Percentiles rank a stretch among this genome's conserved stretches.
Evolutionary conservation across 2,113 vertebrate species (phyloP).

Genomic region (Boulengeromyrus knoepffleri): DNA sequence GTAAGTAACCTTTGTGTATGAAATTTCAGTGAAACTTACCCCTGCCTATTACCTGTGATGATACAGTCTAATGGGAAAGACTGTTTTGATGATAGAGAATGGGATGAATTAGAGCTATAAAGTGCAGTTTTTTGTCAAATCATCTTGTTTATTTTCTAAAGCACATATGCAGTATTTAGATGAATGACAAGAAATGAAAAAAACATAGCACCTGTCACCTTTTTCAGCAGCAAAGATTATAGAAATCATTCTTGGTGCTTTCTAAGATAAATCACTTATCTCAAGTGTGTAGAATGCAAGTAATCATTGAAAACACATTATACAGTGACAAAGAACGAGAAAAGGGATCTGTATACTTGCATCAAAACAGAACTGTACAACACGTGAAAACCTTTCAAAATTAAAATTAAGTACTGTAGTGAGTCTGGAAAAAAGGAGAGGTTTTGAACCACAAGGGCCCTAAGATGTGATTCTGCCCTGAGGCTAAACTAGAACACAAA

Average conservation of each 20-base stretch:
- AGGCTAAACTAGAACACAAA: slow-evolving; percentile 35
- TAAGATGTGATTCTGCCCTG: slow-evolving; percentile 35
- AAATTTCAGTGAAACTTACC: not conserved
- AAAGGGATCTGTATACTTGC: not conserved
- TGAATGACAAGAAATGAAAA: slow-evolving; percentile 44
- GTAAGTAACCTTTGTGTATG: not conserved
- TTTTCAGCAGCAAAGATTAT: slow-evolving; percentile 56
- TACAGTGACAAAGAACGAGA: not conserved
- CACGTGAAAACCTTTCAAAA: not conserved
- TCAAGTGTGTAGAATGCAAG: not conserved
- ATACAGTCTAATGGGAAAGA: not conserved
- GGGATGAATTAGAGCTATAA: not conserved
- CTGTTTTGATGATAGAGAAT: not conserved
- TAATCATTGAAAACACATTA: slow-evolving; percentile 14
- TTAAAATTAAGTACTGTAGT: not conserved
- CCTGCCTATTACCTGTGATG: not conserved
- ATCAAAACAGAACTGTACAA: slow-evolving; percentile 8
- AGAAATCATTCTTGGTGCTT: slow-evolving; percentile 32
- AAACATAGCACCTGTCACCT: slow-evolving; percentile 46
- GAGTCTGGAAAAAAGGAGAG: slow-evolving; percentile 20
- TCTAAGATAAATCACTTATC: slow-evolving; percentile 23
- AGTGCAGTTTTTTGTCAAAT: slow-evolving; percentile 33
- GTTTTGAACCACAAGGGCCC: slow-evolving; percentile 45
- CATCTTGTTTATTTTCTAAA: slow-evolving; percentile 63
- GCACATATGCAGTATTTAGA: slow-evolving; percentile 62